phyloP scores from a whole-genome alignment of 2,888 invertebrate genomes.

The Synergus japonicus region DNA sequence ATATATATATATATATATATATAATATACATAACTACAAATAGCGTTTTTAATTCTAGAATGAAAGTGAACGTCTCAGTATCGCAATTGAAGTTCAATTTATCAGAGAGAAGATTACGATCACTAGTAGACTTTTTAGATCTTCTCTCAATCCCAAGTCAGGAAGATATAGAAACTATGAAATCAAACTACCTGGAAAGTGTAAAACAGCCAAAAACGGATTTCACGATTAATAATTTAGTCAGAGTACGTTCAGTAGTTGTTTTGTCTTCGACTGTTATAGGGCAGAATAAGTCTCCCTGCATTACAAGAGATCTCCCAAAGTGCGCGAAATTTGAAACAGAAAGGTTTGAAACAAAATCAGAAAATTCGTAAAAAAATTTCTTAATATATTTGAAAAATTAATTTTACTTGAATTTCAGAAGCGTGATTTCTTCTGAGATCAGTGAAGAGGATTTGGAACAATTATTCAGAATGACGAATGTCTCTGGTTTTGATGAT shows the following conservation, averaged over 20 bases:
- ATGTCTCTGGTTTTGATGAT: slow-evolving; percentile 90
- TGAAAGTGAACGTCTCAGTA: slow-evolving; percentile 86
- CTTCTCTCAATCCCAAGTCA: slow-evolving; percentile 77
- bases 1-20: no score
- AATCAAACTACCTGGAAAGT: slow-evolving; percentile 51
- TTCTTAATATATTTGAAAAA: slow-evolving; percentile 27
- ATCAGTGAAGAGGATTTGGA: slow-evolving; percentile 86
- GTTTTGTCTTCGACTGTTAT: slow-evolving; percentile 66
- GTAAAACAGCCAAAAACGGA: slow-evolving; percentile 45
- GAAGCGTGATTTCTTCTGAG: slow-evolving; percentile 81
- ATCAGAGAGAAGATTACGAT: slow-evolving; percentile 85
- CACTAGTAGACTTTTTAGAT: slow-evolving; percentile 82
- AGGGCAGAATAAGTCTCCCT: slow-evolving; percentile 58
- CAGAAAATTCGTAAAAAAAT: not conserved
- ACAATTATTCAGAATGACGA: slow-evolving; percentile 86
- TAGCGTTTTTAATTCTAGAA: slow-evolving; percentile 77
- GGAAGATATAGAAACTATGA: slow-evolving; percentile 61
- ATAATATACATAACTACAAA: not conserved
- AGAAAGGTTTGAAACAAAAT: slow-evolving; percentile 61
- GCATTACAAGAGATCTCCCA: slow-evolving; percentile 60
- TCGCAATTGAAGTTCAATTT: slow-evolving; percentile 86
- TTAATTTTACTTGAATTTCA: slow-evolving; percentile 54
- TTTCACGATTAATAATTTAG: slow-evolving; percentile 56
- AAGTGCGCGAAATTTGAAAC: slow-evolving; percentile 62
- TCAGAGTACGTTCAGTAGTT: slow-evolving; percentile 62